phyloP scores from a whole-genome alignment of 2,888 invertebrate genomes.

The Isoperla grammatica region DNA sequence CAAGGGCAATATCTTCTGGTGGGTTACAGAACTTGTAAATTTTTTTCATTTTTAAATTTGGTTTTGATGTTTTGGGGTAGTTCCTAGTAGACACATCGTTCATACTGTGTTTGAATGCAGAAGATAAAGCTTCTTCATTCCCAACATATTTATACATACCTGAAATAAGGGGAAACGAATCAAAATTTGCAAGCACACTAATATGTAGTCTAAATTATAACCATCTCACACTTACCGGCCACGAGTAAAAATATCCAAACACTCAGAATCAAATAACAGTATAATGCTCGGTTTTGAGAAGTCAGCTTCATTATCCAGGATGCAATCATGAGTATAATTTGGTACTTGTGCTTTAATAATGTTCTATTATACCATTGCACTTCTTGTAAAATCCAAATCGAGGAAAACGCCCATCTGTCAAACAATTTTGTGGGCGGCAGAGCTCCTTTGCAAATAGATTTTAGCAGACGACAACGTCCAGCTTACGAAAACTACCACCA shows the following conservation, averaged over 20 bases:
- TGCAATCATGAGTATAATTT: no score
- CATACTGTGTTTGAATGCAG: slow-evolving; percentile 43
- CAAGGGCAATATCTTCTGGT: slow-evolving; percentile 59
- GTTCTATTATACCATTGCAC: no score
- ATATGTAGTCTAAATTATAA: background rate
- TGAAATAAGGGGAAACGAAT: slow-evolving; percentile 38
- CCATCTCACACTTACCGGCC: slow-evolving; percentile 51
- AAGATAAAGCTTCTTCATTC: slow-evolving; percentile 45
- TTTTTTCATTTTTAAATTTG: slow-evolving; percentile 57
- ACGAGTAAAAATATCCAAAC: slow-evolving; percentile 76
- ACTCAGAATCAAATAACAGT: slow-evolving; percentile 75
- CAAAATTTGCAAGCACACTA: background rate
- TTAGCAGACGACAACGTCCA: background rate
- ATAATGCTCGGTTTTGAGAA: slow-evolving; percentile 69
- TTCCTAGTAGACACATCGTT: slow-evolving; percentile 46
- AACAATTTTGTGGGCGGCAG: background rate
- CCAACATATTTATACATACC: slow-evolving; percentile 77
- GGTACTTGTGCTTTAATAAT: no score
- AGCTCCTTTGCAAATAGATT: background rate
- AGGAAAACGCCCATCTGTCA: background rate
- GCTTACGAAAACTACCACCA: background rate
- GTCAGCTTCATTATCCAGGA: slow-evolving; percentile 50
- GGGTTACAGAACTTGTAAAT: slow-evolving; percentile 68
- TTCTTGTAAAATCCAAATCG: no score
- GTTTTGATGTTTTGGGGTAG: slow-evolving; percentile 50